Conservation (phyloP, 2,888 invertebrate genomes). For the Dione vanillae region DNA sequence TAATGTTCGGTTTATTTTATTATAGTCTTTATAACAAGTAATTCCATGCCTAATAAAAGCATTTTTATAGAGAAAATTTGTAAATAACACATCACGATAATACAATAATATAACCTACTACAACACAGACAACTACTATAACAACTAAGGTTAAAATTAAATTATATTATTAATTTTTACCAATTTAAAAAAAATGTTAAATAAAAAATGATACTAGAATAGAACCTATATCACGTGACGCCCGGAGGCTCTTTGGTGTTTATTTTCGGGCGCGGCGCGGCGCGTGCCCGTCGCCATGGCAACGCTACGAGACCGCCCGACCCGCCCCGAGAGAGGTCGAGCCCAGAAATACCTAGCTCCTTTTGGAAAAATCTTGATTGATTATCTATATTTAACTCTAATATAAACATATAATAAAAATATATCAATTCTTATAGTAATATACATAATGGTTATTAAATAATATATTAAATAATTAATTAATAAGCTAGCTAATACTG, state of each 20-base stretch:
- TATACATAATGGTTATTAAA: too few relatives aligned
- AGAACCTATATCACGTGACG: slow-evolving; percentile 43
- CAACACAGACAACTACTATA: too few relatives aligned
- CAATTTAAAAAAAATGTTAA: neutral
- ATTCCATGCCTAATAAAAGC: neutral
- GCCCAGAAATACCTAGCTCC: slow-evolving; percentile 49
- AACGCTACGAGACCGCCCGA: slow-evolving; percentile 68
- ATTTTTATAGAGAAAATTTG: neutral
- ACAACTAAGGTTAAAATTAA: too few relatives aligned
- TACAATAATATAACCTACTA: too few relatives aligned
- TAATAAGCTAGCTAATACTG: too few relatives aligned
- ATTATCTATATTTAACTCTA: slow-evolving; percentile 25
- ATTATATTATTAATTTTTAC: neutral
- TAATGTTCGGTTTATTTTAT: neutral
- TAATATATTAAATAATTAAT: too few relatives aligned
- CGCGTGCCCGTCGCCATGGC: slow-evolving; percentile 72
- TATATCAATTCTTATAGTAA: too few relatives aligned
- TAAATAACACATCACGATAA: too few relatives aligned
- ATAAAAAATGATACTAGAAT: neutral
- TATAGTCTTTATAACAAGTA: neutral
- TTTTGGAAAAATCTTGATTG: slow-evolving; percentile 47
- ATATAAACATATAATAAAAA: neutral
- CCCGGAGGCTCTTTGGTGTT: slow-evolving; percentile 59
- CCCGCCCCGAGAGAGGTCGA: slow-evolving; percentile 58
- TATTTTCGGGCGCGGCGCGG: slow-evolving; percentile 73